A percentile compares a stretch with the other conserved stretches of the same genome.
Evolutionary conservation across 2,888 invertebrate species (phyloP).

Genomic region (Drosophila falleni): DNA sequence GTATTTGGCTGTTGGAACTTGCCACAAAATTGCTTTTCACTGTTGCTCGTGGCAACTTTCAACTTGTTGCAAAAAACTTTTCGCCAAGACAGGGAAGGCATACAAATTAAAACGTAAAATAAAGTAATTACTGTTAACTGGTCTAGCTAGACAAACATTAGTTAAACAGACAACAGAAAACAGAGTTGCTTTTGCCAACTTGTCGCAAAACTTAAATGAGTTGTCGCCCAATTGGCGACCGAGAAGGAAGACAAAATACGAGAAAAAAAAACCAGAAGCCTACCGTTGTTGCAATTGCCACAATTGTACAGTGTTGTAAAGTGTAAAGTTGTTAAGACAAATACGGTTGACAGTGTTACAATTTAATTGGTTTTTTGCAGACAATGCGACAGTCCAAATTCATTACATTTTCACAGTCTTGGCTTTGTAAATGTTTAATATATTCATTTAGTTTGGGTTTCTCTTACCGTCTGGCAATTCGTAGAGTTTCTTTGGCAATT

Average conservation of each 20-base stretch:
- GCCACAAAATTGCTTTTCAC: slow-evolving; percentile 18
- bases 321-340: slow-evolving; percentile 50
- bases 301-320: slow-evolving; percentile 10
- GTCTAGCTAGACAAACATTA: slow-evolving; percentile 44
- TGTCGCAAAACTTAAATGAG: slow-evolving; percentile 73
- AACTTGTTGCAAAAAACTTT: slow-evolving; percentile 52
- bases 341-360: slow-evolving; percentile 36
- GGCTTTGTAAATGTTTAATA: slow-evolving; percentile 63
- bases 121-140: slow-evolving; percentile 69
- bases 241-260: background rate
- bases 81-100: slow-evolving; percentile 23
- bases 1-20: slow-evolving; percentile 26
- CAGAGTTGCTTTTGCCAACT: slow-evolving; percentile 33
- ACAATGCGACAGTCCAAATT: slow-evolving; percentile 47
- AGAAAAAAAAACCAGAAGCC: background rate
- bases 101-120: slow-evolving; percentile 64
- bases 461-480: slow-evolving; percentile 96
- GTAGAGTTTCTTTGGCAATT: slow-evolving; percentile 94
- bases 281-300: background rate
- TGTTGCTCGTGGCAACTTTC: slow-evolving; percentile 30
- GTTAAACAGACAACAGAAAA: slow-evolving; percentile 38
- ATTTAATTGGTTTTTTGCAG: slow-evolving; percentile 65
- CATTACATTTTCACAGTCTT: background rate
- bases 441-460: slow-evolving; percentile 35
- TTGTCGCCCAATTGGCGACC: slow-evolving; percentile 31